Evolutionary conservation across 2,797 vertebrate genomes (phyloP).

Genomic region (Iguana delicatissima): DNA sequence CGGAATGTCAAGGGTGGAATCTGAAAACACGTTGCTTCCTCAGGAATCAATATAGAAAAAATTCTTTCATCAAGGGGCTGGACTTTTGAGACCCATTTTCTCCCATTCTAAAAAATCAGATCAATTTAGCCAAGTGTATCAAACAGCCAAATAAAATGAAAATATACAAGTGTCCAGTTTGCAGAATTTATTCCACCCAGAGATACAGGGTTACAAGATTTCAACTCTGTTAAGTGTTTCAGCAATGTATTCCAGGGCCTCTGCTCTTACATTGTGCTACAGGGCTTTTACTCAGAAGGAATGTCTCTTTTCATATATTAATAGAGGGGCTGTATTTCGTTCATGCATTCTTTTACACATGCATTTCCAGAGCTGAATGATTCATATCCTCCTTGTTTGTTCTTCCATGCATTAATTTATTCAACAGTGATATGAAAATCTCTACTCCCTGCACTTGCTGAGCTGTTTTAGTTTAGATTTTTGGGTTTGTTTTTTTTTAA

Average conservation of each 20-base stretch:
- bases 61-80: background rate
- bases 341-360: background rate
- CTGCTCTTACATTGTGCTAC: background rate
- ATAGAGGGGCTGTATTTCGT: background rate
- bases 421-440: background rate
- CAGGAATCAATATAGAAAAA: background rate
- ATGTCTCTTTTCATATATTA: background rate
- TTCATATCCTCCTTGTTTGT: fast-evolving
- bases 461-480: background rate
- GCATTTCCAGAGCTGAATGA: background rate
- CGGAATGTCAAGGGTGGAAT: no score
- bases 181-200: background rate
- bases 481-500: background rate
- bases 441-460: background rate
- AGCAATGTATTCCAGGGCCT: background rate
- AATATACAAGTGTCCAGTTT: background rate
- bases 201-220: background rate
- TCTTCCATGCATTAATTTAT: background rate
- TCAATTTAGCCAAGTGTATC: background rate
- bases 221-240: background rate
- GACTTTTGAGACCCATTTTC: background rate
- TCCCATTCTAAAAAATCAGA: background rate
- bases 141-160: background rate
- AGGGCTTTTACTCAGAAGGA: background rate
- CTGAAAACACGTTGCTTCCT: background rate